Conservation (phyloP, 2,113 vertebrate genomes). For the Caranx ignobilis region DNA sequence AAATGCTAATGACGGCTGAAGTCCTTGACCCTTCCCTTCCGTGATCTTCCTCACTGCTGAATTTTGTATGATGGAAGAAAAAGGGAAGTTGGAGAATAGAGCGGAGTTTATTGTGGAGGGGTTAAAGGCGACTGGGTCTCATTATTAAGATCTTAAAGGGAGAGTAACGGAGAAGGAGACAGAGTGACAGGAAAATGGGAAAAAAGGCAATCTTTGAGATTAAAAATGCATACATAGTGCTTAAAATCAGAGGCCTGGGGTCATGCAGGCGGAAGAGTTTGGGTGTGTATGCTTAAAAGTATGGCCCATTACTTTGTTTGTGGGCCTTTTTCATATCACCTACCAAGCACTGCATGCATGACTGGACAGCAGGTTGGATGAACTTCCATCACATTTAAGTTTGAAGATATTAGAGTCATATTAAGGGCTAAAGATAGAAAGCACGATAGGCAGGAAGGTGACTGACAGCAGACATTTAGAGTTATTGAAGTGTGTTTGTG, state of each 20-base stretch:
- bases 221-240: constrained; percentile 68
- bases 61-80: constrained; percentile 71
- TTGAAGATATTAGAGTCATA: constrained; percentile 49
- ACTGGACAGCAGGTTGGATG: constrained; percentile 23
- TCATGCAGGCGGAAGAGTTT: constrained; percentile 5
- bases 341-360: constrained; percentile 22
- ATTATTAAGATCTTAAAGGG: constrained; percentile 64
- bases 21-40: constrained; percentile 73
- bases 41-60: constrained; percentile 58
- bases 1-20: constrained; percentile 80
- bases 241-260: constrained; percentile 48
- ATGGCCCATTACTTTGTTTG: constrained; percentile 35
- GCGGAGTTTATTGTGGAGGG: constrained; percentile 61
- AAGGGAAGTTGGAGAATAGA: constrained; percentile 42
- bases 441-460: constrained; percentile 10
- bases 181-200: constrained; percentile 31
- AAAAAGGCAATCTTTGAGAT: constrained; percentile 57
- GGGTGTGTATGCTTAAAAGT: constrained; percentile 22
- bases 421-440: constrained; percentile 33
- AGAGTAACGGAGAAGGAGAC: constrained; percentile 35
- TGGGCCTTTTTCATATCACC: constrained; percentile 35
- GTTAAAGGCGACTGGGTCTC: constrained; percentile 70
- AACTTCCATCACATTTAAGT: constrained; percentile 38
- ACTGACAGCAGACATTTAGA: constrained; percentile 61
- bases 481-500: constrained; percentile 45